Conservation (phyloP, 2,113 vertebrate species). For the Psilopsiagon aurifrons region DNA sequence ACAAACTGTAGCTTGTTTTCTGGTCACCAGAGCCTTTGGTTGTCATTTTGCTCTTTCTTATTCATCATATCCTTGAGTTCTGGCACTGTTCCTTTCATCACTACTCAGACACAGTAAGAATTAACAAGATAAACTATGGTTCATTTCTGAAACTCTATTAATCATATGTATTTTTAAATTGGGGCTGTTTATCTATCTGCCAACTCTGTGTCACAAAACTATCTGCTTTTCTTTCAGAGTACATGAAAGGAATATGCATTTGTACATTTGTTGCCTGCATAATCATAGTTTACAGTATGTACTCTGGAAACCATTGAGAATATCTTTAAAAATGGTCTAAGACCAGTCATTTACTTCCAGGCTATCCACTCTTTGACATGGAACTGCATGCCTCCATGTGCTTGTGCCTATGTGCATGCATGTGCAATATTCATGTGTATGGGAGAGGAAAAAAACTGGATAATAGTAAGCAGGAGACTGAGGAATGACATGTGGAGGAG, state of each 20-base stretch:
- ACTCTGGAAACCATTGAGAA: not conserved
- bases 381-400: not conserved
- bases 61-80: conserved; percentile 82
- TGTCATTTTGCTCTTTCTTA: conserved; percentile 86
- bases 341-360: conserved; percentile 3
- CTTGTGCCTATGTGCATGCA: too few species aligned
- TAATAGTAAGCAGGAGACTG: not conserved
- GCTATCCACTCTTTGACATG: not conserved
- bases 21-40: conserved; percentile 85
- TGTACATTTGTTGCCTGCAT: not conserved
- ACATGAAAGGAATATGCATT: not conserved
- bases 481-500: not conserved
- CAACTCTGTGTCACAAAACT: not conserved
- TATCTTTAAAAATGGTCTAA: not conserved
- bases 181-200: conserved; percentile 15
- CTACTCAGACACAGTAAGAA: conserved; percentile 85
- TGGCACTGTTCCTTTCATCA: conserved; percentile 85
- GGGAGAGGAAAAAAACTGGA: not conserved
- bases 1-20: conserved; percentile 84
- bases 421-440: not conserved
- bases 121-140: conserved; percentile 78
- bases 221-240: not conserved
- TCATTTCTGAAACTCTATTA: conserved; percentile 77
- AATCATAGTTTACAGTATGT: not conserved
- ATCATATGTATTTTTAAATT: conserved; percentile 72